These are phyloP conservation scores for Tribolium castaneum DNA, from an alignment of 1,140 invertebrate species.

Conservation along the genomic window DNA sequence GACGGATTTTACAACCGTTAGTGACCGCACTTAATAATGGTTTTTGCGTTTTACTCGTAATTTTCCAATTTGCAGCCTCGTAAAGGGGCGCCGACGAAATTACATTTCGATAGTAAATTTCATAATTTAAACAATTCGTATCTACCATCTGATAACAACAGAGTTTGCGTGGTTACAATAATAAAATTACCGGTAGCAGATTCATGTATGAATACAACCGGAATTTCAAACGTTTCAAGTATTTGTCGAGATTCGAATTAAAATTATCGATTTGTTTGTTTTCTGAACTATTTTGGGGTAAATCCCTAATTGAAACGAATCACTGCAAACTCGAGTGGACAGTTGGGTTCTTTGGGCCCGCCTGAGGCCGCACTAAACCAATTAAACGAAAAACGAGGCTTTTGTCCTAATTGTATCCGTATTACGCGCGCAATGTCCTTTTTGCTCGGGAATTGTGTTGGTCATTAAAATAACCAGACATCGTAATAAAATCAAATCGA, in stretches of 20 bases:
- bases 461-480: conserved; percentile 23
- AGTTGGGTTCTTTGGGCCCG: conserved; percentile 42
- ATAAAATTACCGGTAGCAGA: neutral
- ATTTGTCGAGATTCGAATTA: neutral
- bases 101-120: neutral
- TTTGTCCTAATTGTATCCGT: conserved; percentile 55
- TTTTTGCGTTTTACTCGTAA: neutral
- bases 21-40: neutral
- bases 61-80: neutral
- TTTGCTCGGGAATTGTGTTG: conserved; percentile 15
- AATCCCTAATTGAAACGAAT: conserved; percentile 50
- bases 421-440: conserved; percentile 38
- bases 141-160: neutral
- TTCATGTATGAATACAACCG: neutral
- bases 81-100: neutral
- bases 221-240: neutral
- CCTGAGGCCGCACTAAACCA: conserved; percentile 50
- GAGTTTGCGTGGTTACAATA: neutral
- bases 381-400: conserved; percentile 56
- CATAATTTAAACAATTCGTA: neutral
- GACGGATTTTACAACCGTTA: neutral
- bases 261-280: neutral
- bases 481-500: conserved; percentile 15
- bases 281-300: neutral
- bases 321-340: conserved; percentile 33